Conservation (phyloP, 2,888 invertebrate species). For the Mycogona germanica region DNA sequence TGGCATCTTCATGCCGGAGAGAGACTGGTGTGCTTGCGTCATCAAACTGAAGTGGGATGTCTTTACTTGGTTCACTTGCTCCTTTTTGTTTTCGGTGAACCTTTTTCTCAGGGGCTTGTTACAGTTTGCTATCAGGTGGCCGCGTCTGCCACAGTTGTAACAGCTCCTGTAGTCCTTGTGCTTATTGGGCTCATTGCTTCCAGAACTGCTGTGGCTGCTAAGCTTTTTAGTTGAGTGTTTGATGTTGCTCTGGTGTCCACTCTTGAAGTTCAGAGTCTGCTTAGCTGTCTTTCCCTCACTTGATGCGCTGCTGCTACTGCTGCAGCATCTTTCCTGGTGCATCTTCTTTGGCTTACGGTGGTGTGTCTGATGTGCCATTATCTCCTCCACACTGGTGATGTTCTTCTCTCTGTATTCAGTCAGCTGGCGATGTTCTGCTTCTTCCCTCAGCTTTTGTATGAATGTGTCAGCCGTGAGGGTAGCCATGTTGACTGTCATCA, state of each 20-base stretch:
- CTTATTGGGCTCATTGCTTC: not conserved
- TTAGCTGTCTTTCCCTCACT: not conserved
- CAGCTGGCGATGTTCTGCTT: no score
- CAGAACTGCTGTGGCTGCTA: not conserved
- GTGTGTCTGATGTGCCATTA: not conserved
- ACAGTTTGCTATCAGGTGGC: not conserved
- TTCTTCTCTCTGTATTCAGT: not conserved
- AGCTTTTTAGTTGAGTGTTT: not conserved
- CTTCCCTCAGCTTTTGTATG: not conserved
- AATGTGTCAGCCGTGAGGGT: not conserved
- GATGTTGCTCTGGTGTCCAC: no score
- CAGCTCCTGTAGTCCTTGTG: not conserved
- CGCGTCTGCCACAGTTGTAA: not conserved
- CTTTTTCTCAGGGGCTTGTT: no score
- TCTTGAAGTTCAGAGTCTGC: not conserved
- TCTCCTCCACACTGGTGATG: not conserved
- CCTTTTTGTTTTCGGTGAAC: no score
- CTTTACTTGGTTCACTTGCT: no score
- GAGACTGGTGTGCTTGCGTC: no score
- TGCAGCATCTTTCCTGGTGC: not conserved
- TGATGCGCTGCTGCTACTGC: not conserved
- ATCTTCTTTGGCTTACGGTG: not conserved
- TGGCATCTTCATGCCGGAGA: no score
- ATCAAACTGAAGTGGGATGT: no score
- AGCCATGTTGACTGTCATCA: not conserved